These are phyloP conservation scores for Drosophila paulistorum DNA, from an alignment of 1,140 invertebrate genomes.

Conservation along the genomic window DNA sequence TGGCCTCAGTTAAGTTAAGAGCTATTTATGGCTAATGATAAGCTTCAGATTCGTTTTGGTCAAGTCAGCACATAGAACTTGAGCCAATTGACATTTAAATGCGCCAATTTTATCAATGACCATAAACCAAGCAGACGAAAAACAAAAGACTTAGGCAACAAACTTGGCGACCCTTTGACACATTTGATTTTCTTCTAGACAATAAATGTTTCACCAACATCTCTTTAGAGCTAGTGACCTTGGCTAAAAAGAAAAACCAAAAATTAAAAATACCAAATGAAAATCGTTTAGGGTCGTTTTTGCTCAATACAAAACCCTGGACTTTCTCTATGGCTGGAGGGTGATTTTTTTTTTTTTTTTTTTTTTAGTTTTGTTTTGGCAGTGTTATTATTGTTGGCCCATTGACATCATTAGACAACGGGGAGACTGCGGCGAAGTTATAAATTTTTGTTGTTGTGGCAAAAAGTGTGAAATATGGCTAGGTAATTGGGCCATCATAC, in stretches of 20 bases:
- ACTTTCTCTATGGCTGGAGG: conserved; percentile 71
- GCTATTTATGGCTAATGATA: conserved; percentile 43
- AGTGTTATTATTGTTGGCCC: background rate
- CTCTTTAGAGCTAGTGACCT: conserved; percentile 32
- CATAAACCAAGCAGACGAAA: background rate
- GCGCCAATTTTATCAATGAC: no score
- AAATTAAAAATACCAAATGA: conserved; percentile 44
- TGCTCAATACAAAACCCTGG: conserved; percentile 44
- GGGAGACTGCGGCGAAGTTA: conserved; percentile 5
- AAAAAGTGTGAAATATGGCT: conserved; percentile 77
- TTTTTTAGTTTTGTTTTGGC: no score
- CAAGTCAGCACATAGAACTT: conserved; percentile 9
- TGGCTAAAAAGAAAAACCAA: conserved; percentile 40
- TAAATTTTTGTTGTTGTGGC: conserved; percentile 48
- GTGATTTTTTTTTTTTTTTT: conserved; percentile 30
- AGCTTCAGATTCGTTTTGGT: conserved; percentile 18
- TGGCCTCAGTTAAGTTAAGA: conserved; percentile 4
- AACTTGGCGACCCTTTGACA: background rate
- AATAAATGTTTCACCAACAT: conserved; percentile 17
- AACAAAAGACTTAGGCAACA: conserved; percentile 16
- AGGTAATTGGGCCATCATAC: conserved; percentile 55
- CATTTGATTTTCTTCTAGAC: background rate
- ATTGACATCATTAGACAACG: conserved; percentile 65
- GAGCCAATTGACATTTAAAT: conserved; percentile 5
- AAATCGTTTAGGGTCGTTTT: conserved; percentile 51